Conservation (phyloP, 2,888 invertebrate genomes). For the Agrotis exclamationis region DNA sequence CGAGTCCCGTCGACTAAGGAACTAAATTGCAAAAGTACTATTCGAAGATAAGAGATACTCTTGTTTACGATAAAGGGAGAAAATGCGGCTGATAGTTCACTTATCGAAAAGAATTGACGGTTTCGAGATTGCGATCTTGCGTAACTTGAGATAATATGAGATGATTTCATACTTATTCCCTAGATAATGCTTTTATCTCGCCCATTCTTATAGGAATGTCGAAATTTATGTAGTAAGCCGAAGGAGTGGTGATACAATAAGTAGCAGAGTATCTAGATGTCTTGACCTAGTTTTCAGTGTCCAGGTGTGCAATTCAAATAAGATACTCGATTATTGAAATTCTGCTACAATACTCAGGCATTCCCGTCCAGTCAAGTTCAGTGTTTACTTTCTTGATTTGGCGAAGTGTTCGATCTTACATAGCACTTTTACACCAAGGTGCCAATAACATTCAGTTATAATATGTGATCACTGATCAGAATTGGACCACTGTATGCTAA, state of each 20-base stretch:
- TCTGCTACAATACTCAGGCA: neutral
- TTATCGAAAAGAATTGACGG: conserved; percentile 83
- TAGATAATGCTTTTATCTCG: conserved; percentile 79
- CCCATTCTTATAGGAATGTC: conserved; percentile 72
- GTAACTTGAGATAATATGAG: conserved; percentile 79
- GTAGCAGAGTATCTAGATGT: conserved; percentile 27
- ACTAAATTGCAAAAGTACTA: conserved; percentile 74
- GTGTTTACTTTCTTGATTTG: neutral
- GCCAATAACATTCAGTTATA: neutral
- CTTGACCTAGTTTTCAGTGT: conserved; percentile 57
- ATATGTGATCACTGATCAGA: neutral
- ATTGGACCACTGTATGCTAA: neutral
- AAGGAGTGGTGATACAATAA: conserved; percentile 65
- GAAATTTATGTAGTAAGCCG: conserved; percentile 75
- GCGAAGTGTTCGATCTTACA: neutral
- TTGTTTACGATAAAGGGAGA: conserved; percentile 78
- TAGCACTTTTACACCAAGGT: neutral
- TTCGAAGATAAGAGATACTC: conserved; percentile 69
- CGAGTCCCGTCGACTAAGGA: conserved; percentile 67
- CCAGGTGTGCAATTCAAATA: conserved; percentile 14
- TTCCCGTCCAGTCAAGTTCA: neutral
- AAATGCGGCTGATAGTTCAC: conserved; percentile 74
- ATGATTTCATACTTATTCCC: conserved; percentile 71
- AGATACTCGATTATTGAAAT: neutral
- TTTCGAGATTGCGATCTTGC: conserved; percentile 84